phyloP scores from a whole-genome alignment of 2,888 invertebrate genomes.

The Heteropelma amictum region DNA sequence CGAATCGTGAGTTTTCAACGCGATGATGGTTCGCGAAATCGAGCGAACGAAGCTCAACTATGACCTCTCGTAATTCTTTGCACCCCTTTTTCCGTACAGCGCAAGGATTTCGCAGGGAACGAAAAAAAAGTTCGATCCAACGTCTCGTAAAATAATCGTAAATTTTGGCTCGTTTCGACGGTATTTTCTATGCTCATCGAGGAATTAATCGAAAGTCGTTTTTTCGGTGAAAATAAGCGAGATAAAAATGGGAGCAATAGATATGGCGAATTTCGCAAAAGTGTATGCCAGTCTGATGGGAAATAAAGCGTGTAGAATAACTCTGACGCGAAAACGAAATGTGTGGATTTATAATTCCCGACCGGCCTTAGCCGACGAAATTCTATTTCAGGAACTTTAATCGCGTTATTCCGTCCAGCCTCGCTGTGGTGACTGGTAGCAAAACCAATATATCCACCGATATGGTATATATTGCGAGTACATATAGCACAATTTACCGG shows the following conservation, averaged over 20 bases:
- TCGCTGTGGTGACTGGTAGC: constrained; percentile 13
- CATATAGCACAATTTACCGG: neutral
- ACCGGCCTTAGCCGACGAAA: constrained; percentile 10
- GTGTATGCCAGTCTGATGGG: neutral
- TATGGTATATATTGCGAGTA: neutral
- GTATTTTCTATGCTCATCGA: neutral
- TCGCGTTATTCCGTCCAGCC: constrained; percentile 38
- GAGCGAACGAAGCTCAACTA: constrained; percentile 41
- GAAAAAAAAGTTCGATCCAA: constrained; percentile 3
- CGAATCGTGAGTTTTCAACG: constrained; percentile 22
- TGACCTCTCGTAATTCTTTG: constrained; percentile 1
- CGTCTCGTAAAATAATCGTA: constrained; percentile 22
- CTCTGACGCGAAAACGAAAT: constrained; percentile 11
- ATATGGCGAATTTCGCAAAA: too few relatives aligned
- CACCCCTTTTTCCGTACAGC: neutral
- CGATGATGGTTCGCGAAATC: constrained; percentile 39
- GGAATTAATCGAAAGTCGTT: too few relatives aligned
- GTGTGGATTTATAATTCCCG: constrained; percentile 48
- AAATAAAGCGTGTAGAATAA: neutral
- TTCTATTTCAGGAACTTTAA: constrained; percentile 52
- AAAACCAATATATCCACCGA: constrained; percentile 1
- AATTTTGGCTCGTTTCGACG: constrained; percentile 21
- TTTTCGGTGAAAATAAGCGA: too few relatives aligned
- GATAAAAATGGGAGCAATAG: too few relatives aligned
- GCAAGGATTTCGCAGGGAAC: too few relatives aligned